Evolutionary conservation across 2,113 vertebrate genomes (phyloP), one percentile per base, ranked within the genome.

Genomic region (Ivindomyrus marchei): DNA sequence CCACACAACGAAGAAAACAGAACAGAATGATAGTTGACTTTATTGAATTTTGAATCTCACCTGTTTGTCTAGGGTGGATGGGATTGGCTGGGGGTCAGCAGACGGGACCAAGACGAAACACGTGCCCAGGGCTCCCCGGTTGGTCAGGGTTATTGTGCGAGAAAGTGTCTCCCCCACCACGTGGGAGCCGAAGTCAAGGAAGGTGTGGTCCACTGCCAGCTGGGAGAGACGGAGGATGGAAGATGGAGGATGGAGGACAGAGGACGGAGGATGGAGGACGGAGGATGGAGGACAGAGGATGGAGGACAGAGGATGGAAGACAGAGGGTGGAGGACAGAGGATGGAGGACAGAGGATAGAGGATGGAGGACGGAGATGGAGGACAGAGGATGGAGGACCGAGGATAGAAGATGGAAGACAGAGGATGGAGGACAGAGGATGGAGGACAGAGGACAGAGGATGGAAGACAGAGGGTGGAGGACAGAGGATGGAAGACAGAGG

Each of bases 101-200:
- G 95, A 93, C 0, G 39, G 90, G 84, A 94, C 94, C 90, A 98
- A 88, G 91, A 1, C 92, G 94, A 98, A 99, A 27, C 0, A 77
- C 0, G 97, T 96, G 92, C 96, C 96, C 93, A 97, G 84, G 87
- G 97, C 97, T 17, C 98, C 98, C 0, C 88, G 89, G 93, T 99
- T 99, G 92, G 94, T 97, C 95, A 99, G 93, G 19, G 92, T 98
- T 96, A 99, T 92, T 89, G 92, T 90, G 93, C 90, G 96, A 92
- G 96, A 96, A 90, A 97, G 92, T 50, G 94, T 97, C 92, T 99
- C 96, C 49, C 98, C 98, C 89, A 99, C 96, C 90, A 97, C 94
- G 4, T 97, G 96, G 88, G 95, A 96, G 89, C 98, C 98, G 24
- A 99, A 98, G 93, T 98, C 96, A 90, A 99, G 91, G 92, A 96